A percentile compares a stretch with the other conserved stretches of the same genome.
phyloP scores from a whole-genome alignment of 2,113 vertebrate genomes.

The Xenotilapia longispinis region DNA sequence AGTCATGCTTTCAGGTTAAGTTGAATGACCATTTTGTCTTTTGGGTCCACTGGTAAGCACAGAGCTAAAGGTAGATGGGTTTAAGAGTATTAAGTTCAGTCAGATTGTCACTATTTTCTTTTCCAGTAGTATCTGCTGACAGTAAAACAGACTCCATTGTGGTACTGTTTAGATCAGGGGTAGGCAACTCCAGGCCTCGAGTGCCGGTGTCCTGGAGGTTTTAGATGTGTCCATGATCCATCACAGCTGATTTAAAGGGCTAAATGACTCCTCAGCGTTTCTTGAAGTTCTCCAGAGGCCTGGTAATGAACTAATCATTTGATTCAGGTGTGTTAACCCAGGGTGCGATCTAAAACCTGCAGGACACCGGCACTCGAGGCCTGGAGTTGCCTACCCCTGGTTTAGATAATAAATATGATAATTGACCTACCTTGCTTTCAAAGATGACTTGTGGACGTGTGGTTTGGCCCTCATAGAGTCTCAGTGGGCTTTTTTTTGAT shows the following conservation, averaged over 20 bases:
- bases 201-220: too few relatives aligned
- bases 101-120: background rate
- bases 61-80: background rate
- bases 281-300: too few relatives aligned
- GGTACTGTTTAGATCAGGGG: background rate
- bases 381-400: too few relatives aligned
- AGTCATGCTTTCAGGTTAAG: conserved; percentile 40
- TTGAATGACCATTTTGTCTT: conserved; percentile 8
- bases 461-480: background rate
- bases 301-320: too few relatives aligned
- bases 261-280: too few relatives aligned
- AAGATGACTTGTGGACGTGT: background rate
- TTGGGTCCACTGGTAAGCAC: conserved; percentile 18
- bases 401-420: background rate
- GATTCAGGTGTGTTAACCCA: too few relatives aligned
- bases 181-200: too few relatives aligned
- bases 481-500: conserved; percentile 9
- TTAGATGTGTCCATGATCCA: too few relatives aligned
- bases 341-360: too few relatives aligned
- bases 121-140: background rate
- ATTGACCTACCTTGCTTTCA: background rate
- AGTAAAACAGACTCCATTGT: background rate
- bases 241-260: too few relatives aligned
- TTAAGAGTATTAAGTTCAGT: background rate
- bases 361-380: too few relatives aligned